Evolutionary conservation across 1,140 invertebrate genomes (phyloP).

Genomic region (Ditylenchus dipsaci): DNA sequence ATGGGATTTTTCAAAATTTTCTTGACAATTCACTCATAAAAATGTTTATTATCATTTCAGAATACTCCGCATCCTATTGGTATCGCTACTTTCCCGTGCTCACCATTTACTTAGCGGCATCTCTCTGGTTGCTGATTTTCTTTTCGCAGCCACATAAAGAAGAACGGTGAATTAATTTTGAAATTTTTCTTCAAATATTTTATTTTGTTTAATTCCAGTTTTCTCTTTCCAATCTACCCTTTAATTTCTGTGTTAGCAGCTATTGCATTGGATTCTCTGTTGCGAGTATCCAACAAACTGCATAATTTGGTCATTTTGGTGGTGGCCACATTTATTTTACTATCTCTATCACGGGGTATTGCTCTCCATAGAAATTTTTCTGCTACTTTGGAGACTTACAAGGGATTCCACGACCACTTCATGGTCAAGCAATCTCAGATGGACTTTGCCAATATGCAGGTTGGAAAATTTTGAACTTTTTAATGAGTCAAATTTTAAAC

Average conservation of each 20-base stretch:
- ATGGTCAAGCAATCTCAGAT: slow-evolving; percentile 11
- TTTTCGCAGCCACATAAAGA: slow-evolving; percentile 87
- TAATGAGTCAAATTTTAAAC: no score
- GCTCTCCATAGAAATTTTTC: slow-evolving; percentile 69
- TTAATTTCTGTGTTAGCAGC: slow-evolving; percentile 80
- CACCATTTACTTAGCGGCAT: background rate
- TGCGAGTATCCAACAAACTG: slow-evolving; percentile 5
- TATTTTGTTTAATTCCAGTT: slow-evolving; percentile 65
- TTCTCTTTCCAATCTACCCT: slow-evolving; percentile 94
- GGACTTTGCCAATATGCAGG: slow-evolving; percentile 40
- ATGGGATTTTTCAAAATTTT: no score
- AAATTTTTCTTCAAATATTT: slow-evolving; percentile 63
- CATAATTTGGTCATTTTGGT: background rate
- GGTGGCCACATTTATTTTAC: slow-evolving; percentile 2
- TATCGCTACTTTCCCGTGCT: slow-evolving; percentile 58
- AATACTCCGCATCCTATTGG: slow-evolving; percentile 4
- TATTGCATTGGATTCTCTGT: slow-evolving; percentile 71
- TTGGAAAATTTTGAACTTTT: background rate
- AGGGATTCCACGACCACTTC: slow-evolving; percentile 68
- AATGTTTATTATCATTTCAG: background rate
- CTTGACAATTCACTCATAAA: background rate
- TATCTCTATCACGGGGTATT: slow-evolving; percentile 7
- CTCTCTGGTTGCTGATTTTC: slow-evolving; percentile 78
- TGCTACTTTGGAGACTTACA: slow-evolving; percentile 81
- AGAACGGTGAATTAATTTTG: slow-evolving; percentile 24